These are phyloP conservation scores for Chloroceryle aenea DNA, from an alignment of 2,113 vertebrate species.

Conservation along the genomic window DNA sequence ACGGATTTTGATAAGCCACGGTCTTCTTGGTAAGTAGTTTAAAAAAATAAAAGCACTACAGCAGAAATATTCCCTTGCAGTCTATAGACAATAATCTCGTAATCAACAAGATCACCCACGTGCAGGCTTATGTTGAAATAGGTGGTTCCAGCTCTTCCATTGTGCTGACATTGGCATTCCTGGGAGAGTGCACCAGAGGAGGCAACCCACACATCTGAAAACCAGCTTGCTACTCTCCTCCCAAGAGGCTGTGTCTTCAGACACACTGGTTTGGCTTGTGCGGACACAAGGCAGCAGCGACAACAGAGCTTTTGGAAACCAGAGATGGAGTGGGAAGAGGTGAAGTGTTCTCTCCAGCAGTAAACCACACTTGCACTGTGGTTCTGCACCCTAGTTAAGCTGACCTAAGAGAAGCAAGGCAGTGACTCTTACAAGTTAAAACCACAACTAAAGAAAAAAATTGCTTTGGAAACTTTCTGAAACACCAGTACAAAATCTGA, in stretches of 20 bases:
- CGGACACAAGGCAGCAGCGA: background rate
- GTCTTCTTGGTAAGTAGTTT: background rate
- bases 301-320: background rate
- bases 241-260: background rate
- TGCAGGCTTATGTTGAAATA: background rate
- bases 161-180: too few species aligned
- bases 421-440: background rate
- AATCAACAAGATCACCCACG: background rate
- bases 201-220: background rate
- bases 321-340: background rate
- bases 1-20: background rate
- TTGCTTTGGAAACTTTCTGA: background rate
- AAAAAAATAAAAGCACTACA: background rate
- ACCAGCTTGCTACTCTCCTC: background rate
- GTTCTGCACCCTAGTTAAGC: background rate
- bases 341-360: background rate
- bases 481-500: background rate
- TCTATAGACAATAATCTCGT: background rate
- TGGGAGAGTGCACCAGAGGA: background rate
- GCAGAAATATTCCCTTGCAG: background rate
- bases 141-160: background rate
- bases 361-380: accelerated
- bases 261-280: background rate
- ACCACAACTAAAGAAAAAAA: background rate
- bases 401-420: background rate